These are phyloP conservation scores for Drosophila fulvimacula DNA, from an alignment of 2,888 invertebrate species.

Conservation along the genomic window DNA sequence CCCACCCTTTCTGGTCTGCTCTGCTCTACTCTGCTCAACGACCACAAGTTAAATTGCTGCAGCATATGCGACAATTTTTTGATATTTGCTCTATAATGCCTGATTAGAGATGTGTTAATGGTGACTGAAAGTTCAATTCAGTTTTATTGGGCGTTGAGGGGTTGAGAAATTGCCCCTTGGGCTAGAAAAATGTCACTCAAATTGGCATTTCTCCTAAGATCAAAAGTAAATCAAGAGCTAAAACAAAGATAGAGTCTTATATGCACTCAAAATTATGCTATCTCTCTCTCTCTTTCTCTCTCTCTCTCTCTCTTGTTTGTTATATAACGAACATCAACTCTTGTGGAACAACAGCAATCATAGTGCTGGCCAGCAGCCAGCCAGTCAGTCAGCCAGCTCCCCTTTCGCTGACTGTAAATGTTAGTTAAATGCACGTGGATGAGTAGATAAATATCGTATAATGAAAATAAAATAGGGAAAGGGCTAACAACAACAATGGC, in stretches of 20 bases:
- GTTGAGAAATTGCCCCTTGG: neutral
- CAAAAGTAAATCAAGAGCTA: slow-evolving; percentile 63
- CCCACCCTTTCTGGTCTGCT: neutral
- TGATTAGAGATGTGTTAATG: slow-evolving; percentile 60
- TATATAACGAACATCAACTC: slow-evolving; percentile 65
- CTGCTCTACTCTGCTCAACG: neutral
- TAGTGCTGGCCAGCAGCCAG: slow-evolving; percentile 21
- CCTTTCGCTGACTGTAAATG: slow-evolving; percentile 62
- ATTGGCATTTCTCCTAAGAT: slow-evolving; percentile 77
- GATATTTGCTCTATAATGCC: slow-evolving; percentile 53
- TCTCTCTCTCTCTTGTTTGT: slow-evolving; percentile 41
- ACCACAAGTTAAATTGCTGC: slow-evolving; percentile 74
- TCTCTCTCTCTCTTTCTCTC: neutral
- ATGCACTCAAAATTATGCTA: neutral
- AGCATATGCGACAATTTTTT: slow-evolving; percentile 79
- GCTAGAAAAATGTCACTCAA: slow-evolving; percentile 44
- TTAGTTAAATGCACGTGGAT: slow-evolving; percentile 82
- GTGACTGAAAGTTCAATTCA: slow-evolving; percentile 13
- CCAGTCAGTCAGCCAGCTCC: slow-evolving; percentile 18
- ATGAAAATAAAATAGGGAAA: slow-evolving; percentile 75
- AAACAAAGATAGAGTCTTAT: slow-evolving; percentile 17
- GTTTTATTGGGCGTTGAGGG: neutral
- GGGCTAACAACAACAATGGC: slow-evolving; percentile 41
- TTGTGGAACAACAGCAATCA: slow-evolving; percentile 62
- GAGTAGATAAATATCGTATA: slow-evolving; percentile 82